Evolutionary conservation across 2,797 vertebrate genomes (phyloP), one percentile per base, ranked within the genome.

Genomic region (Tragelaphus eurycerus): DNA sequence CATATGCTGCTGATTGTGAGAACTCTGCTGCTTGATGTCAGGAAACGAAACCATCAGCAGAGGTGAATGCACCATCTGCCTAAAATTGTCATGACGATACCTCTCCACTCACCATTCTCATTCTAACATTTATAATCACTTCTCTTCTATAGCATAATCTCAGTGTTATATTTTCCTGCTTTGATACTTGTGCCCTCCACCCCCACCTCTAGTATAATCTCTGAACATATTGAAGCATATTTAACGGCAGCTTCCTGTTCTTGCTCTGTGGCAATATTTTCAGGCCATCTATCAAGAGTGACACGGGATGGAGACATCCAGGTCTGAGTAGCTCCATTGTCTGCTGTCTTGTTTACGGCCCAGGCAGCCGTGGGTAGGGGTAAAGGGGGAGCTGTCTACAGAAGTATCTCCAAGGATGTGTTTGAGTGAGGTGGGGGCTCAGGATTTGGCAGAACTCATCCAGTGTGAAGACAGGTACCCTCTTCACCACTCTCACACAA

Each of bases 51-150:
- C 86, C 97, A 50, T 59, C 64, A 67, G 60, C 62, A 93, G 48
- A 31, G 54, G 46, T 4, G 83, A 94, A 98, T 95, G 57, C 0
- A 0, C 59, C 46, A 27, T 64, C 55, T 96, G 91, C 97, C 93
- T 98, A 89, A 97, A 96, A 98, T 62, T 97, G 94, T 97, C 91
- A 94, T 82, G 89, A 96, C 82, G 86, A n/a, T 86, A 90, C 90
- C 89, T 97, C 91, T 94, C 96, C 43, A 48, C 38, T 83, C 96
- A 96, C 93, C 54, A 19, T 86, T 59, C 14, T 76, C 59, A 62
- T 97, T 83, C 57, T 67, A 76, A 92, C 78, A 81, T 96, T 83
- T 92, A 64, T 97, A 98, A 98, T 97, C 94, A 89, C 95, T 96
- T 95, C 76, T 92, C 97, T 96, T 90, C 78, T 92, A 79, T 71